Evolutionary conservation across 2,113 vertebrate species (phyloP).

Genomic region (Pogona vitticeps): DNA sequence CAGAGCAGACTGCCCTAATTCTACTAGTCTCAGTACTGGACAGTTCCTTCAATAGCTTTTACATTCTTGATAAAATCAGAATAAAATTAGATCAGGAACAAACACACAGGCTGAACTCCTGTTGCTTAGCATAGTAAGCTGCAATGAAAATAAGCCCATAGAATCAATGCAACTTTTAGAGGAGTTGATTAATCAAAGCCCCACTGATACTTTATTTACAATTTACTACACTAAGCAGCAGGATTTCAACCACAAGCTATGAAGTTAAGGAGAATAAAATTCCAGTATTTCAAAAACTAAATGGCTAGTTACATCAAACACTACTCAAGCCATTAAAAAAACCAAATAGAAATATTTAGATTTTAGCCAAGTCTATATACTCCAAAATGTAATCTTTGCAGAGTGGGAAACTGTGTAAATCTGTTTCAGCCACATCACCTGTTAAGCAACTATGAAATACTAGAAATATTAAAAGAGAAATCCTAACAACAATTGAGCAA

Average conservation of each 20-base stretch:
- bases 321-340: not conserved
- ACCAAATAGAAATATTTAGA: not conserved
- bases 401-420: not conserved
- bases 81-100: constrained; percentile 49
- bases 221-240: too few relatives aligned
- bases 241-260: not conserved
- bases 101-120: constrained; percentile 2
- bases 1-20: not conserved
- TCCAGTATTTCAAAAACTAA: not conserved
- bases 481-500: too few relatives aligned
- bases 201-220: too few relatives aligned
- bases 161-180: too few relatives aligned
- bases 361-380: not conserved
- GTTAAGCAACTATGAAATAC: not conserved
- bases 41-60: not conserved
- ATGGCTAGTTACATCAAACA: not conserved
- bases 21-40: not conserved
- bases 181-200: too few relatives aligned
- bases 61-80: not conserved
- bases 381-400: not conserved
- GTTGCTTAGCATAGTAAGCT: too few relatives aligned
- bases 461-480: not conserved
- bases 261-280: constrained; percentile 44
- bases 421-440: not conserved
- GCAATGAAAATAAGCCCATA: too few relatives aligned